Evolutionary conservation across 2,888 invertebrate species (phyloP).

Genomic region (Aethes cnicana): DNA sequence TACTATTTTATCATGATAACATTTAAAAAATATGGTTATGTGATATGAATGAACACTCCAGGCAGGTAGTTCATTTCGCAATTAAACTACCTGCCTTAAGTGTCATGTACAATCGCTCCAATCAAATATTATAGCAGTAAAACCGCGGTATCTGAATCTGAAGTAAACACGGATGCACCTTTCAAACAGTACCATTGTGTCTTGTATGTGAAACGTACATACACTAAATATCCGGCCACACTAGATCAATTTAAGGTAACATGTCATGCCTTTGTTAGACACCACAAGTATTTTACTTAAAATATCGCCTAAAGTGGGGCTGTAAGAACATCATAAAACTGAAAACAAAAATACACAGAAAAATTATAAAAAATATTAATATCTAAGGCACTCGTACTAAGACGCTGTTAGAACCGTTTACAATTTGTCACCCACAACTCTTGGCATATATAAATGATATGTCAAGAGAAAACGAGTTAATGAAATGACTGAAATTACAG

Average conservation of each 20-base stretch:
- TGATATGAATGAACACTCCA: too few relatives aligned
- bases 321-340: slow-evolving; percentile 37
- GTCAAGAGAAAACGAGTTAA: slow-evolving; percentile 18
- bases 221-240: neutral
- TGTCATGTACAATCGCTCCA: too few relatives aligned
- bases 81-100: too few relatives aligned
- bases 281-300: slow-evolving; percentile 5
- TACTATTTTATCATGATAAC: neutral
- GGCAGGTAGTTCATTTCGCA: too few relatives aligned
- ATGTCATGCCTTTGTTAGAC: neutral
- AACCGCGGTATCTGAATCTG: too few relatives aligned
- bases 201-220: neutral
- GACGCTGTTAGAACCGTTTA: slow-evolving; percentile 75
- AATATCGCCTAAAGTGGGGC: slow-evolving; percentile 12
- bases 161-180: neutral
- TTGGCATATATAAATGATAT: slow-evolving; percentile 17
- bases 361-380: slow-evolving; percentile 54
- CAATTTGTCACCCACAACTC: slow-evolving; percentile 21
- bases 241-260: neutral
- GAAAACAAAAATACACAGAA: slow-evolving; percentile 50
- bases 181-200: neutral
- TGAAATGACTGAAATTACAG: slow-evolving; percentile 51
- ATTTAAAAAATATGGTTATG: too few relatives aligned
- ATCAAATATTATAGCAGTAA: too few relatives aligned
- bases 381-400: slow-evolving; percentile 78